Evolutionary conservation across 2,113 vertebrate genomes (phyloP), one percentile per base, ranked within the genome.

Genomic region (Podilymbus podiceps): DNA sequence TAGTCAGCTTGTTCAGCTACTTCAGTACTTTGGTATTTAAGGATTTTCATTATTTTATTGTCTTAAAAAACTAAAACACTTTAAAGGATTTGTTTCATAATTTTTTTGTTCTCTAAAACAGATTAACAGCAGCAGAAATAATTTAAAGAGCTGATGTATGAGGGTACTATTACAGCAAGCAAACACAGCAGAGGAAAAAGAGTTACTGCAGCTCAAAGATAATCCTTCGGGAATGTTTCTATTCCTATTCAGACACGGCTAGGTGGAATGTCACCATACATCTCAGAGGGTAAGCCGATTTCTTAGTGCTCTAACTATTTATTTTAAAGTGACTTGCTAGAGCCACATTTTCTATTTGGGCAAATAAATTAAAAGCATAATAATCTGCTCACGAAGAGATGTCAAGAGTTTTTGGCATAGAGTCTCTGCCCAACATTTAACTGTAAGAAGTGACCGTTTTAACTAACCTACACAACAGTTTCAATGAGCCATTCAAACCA

Each of bases 181-280:
- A 76, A 94, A 77, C 42, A 85, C 5, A 28, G 4, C 6, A 19
- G 40, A 40, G 27, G 44, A 76, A 85, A 82, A 74, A 73, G 52
- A 92, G 77, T 91, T 96, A 50, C 78, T 83, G 68, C 79, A 90
- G 88, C 86, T 93, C 91, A 78, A 69, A 28, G 46, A 44, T 91
- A 97, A 96, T 90, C 96, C 93, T 87, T 42, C 38, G 89, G 83
- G 95, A 97, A 95, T 90, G 91, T 80, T 91, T 91, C n/a, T 87
- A 3, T 90, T 94, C 88, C 85, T 79, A 81, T 75, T 94, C 89
- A 96, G 78, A 50, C 87, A 18, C 4, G 5, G 73, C 66, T 76
- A 82, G 78, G 46, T 79, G 76, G 73, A 93, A 95, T 92, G 92
- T 20, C 58, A 88, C 58, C 50, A 74, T n/a, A 91, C 55, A 82